phyloP scores from a whole-genome alignment of 2,113 vertebrate genomes.

The Acinonyx jubatus region DNA sequence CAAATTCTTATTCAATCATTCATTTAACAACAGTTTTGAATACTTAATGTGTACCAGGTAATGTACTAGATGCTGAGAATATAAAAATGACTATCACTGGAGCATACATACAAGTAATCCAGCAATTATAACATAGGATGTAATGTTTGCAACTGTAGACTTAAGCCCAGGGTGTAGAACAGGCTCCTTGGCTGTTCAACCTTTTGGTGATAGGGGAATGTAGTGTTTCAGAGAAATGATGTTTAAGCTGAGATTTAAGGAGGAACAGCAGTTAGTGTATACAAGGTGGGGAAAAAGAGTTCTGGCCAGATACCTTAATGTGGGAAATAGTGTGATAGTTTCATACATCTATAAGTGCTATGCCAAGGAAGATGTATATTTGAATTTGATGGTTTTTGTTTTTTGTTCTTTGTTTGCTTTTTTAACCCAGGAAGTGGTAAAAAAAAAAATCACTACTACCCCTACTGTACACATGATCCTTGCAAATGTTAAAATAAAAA shows the following conservation, averaged over 20 bases:
- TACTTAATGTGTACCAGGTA: background rate
- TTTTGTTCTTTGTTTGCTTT: background rate
- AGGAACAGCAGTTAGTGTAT: background rate
- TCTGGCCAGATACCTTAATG: background rate
- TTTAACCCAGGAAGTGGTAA: background rate
- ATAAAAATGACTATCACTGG: background rate
- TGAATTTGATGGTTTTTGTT: background rate
- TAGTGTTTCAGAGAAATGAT: background rate
- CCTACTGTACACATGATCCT: background rate
- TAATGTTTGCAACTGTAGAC: background rate
- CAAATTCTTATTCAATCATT: background rate
- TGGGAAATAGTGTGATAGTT: background rate
- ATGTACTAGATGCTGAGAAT: background rate
- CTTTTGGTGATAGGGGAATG: background rate
- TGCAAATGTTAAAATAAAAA: constrained; percentile 22
- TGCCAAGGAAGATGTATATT: background rate
- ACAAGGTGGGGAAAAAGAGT: background rate
- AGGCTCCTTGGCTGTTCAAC: background rate
- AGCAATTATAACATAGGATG: background rate
- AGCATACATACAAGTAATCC: background rate
- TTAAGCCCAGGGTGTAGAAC: background rate
- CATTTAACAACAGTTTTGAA: background rate
- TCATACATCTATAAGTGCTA: background rate
- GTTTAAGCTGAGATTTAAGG: background rate
- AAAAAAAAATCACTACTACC: background rate